A percentile compares a stretch with the other conserved stretches of the same genome.
These are phyloP conservation scores for Heteromormyrus szaboi DNA, from an alignment of 2,797 vertebrate genomes.

Conservation along the genomic window DNA sequence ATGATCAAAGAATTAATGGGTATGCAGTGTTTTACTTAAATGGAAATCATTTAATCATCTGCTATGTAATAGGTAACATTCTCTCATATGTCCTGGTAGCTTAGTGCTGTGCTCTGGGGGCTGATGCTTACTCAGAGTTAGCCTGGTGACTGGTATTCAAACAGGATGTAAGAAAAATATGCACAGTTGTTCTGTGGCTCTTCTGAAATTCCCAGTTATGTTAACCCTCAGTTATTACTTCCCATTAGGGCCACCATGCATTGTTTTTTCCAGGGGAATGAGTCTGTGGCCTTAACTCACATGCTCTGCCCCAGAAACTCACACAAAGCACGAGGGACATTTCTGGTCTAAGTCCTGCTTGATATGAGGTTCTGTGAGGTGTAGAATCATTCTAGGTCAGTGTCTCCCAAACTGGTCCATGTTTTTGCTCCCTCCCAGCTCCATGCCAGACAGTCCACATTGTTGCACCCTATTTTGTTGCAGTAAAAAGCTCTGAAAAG, in stretches of 20 bases:
- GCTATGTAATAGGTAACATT: not conserved
- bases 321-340: not conserved
- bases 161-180: not conserved
- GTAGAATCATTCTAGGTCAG: not conserved
- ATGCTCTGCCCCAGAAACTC: not conserved
- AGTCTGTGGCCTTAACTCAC: not conserved
- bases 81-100: not conserved
- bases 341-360: not conserved
- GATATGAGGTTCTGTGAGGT: not conserved
- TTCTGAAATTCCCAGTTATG: not conserved
- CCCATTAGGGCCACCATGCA: not conserved
- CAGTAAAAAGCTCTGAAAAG: not conserved
- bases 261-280: slow-evolving; percentile 33
- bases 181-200: not conserved
- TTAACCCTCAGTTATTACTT: not conserved
- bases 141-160: not conserved
- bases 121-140: not conserved
- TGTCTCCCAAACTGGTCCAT: not conserved
- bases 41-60: not conserved
- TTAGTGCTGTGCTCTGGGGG: not conserved
- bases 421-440: not conserved
- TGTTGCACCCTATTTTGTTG: not conserved
- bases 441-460: not conserved
- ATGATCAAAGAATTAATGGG: not conserved
- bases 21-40: not conserved